Base-by-base conservation (phyloP, 1,140 invertebrate genomes). In the Maniola jurtina region DNA sequence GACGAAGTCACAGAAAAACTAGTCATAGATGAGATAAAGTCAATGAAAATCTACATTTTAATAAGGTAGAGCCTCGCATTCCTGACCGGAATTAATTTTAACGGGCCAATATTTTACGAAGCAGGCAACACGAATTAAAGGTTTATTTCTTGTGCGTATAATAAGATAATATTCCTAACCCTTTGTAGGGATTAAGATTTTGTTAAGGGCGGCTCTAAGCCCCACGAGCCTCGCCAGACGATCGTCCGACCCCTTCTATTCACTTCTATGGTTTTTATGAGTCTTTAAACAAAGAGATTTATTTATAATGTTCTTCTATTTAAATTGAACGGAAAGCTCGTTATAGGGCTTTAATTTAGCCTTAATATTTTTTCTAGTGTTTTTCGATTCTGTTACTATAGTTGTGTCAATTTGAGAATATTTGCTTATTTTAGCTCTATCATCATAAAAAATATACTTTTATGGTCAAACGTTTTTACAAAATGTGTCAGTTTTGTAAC, bases 111-210 rank as follows among this genome's bases (percentile, higher is more conserved):
- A 64, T 64, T 64, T 64, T 33, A 64, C 40, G 61, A 79, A 81
- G 76, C 78, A 79, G 76, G 65, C 78, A 63, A 69, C 72, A 64
- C 67, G 81, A 84, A 85, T 86, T 86, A 89, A 84, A 78, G 84
- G 80, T 79, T 83, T 83, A 86, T 81, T 87, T 88, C 87, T 89
- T 89, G 81, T 69, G 79, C 83, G 79, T 80, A 77, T 88, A 88
- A 88, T 88, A 88, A 88, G 88, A 88, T 88, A 86, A 90, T 88
- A 88, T 87, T 86, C 79, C 73, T 90, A 90, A 90, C 86, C 88
- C 88, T 90, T 90, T 90, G 85, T 88, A 80, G 80, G 81, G 84
- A 90, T 88, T 90, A 88, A 90, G 88, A 90, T 90, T 88, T 86
- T 88, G 86, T 88, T 90, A 88, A 89, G 87, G 87, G 87, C 77